These are phyloP conservation scores for Geococcyx californianus DNA, from an alignment of 2,113 vertebrate genomes.

Conservation along the genomic window DNA sequence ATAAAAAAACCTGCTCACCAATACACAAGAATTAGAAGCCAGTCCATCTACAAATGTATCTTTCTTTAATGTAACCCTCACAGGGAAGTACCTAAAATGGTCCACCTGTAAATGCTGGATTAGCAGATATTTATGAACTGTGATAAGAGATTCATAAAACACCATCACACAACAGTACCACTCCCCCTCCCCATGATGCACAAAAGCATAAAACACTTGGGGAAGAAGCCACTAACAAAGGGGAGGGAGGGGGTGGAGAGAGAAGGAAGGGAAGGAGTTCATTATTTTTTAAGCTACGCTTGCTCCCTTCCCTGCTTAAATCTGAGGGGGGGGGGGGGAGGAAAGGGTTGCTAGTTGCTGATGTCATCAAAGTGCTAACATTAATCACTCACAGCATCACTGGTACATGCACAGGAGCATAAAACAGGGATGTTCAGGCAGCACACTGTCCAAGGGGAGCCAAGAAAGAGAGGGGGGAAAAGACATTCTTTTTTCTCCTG, in stretches of 20 bases:
- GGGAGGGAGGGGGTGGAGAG: neutral
- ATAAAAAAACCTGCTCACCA: neutral
- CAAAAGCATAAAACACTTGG: neutral
- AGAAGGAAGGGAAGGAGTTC: neutral
- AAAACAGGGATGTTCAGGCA: slow-evolving; percentile 31
- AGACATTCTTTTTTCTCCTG: neutral
- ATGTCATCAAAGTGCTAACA: slow-evolving; percentile 67
- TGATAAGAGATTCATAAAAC: neutral
- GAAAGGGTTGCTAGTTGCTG: slow-evolving; percentile 32
- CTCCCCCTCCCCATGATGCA: neutral
- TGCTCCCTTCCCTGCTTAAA: slow-evolving; percentile 14
- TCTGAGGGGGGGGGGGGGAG: neutral
- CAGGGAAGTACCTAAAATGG: neutral
- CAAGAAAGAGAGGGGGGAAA: neutral
- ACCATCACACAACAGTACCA: neutral
- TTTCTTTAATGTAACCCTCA: neutral
- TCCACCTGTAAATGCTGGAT: neutral
- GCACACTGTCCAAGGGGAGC: neutral
- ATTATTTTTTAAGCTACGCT: neutral
- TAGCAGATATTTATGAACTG: neutral
- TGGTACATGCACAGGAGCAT: slow-evolving; percentile 13
- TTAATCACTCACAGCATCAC: slow-evolving; percentile 66
- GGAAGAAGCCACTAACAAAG: neutral
- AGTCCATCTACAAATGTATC: neutral
- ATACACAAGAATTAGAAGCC: neutral